These are phyloP conservation scores for Pammene aurita DNA, from an alignment of 2,888 invertebrate species.

Conservation along the genomic window DNA sequence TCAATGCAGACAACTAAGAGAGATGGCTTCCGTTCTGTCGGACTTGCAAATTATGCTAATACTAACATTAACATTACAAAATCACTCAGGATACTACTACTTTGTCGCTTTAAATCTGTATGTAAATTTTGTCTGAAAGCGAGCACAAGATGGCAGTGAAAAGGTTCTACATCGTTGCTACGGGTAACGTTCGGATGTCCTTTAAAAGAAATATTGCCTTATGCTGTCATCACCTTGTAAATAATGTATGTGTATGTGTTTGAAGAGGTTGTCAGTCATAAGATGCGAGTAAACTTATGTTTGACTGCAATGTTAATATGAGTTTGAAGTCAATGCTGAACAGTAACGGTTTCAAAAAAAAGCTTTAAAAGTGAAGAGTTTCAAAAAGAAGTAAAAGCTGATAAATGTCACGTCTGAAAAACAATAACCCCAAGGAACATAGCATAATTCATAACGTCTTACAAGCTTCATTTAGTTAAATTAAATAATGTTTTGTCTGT, in stretches of 20 bases:
- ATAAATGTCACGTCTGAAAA: no score
- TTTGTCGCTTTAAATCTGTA: conserved; percentile 2
- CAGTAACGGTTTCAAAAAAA: no score
- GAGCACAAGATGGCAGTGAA: neutral
- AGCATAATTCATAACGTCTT: no score
- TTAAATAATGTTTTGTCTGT: no score
- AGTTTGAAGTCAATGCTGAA: no score
- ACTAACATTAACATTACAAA: conserved; percentile 31
- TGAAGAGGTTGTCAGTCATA: conserved; percentile 2
- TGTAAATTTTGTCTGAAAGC: neutral
- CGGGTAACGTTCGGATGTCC: conserved; percentile 20
- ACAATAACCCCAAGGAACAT: no score
- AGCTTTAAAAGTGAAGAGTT: no score
- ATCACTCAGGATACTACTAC: neutral
- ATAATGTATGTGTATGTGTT: neutral
- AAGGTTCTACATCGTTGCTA: neutral
- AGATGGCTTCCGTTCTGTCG: conserved; percentile 42
- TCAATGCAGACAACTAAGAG: conserved; percentile 19
- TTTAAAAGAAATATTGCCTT: conserved; percentile 16
- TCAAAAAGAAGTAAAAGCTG: no score
- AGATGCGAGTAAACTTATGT: no score
- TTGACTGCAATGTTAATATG: no score
- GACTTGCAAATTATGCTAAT: conserved; percentile 40
- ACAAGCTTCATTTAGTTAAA: no score
- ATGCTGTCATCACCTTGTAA: neutral